Percentiles rank a stretch among this genome's conserved stretches.
Conservation (phyloP, 92 coral and sea anemone genomes). For the Umimayanthus kanabou region DNA sequence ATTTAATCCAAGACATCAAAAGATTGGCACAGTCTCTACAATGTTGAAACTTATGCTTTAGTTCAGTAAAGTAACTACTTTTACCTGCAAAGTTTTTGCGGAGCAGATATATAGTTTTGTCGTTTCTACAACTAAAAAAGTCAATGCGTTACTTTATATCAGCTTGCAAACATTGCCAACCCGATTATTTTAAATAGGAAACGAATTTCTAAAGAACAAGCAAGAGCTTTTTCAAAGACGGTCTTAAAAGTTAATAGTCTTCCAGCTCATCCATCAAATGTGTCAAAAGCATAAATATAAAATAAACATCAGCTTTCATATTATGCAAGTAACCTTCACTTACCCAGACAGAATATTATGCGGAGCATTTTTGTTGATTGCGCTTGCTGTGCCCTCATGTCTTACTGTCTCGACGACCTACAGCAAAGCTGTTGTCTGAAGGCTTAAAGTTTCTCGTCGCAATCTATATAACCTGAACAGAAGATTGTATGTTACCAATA, state of each 20-base stretch:
- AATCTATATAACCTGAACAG: not conserved
- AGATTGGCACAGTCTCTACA: not conserved
- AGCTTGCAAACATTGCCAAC: not conserved
- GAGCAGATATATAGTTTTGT: not conserved
- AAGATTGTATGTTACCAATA: not conserved
- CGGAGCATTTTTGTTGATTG: constrained; percentile 13
- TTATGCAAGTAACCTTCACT: not conserved
- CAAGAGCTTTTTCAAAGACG: not conserved
- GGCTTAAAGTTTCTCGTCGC: not conserved
- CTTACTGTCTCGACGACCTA: not conserved
- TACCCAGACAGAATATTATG: constrained; percentile 18
- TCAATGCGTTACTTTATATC: not conserved
- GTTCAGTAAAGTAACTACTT: not conserved
- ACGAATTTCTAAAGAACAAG: not conserved
- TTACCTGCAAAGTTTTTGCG: not conserved
- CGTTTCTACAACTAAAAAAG: not conserved
- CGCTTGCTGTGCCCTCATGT: constrained; percentile 22
- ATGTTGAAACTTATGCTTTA: not conserved
- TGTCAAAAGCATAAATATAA: not conserved
- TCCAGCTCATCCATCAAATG: not conserved
- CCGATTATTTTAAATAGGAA: not conserved
- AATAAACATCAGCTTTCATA: not conserved
- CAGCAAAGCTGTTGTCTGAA: constrained; percentile 5
- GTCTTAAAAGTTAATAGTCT: not conserved
- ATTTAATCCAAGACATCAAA: not conserved